These are phyloP conservation scores for Phasia obesa DNA, from an alignment of 2,888 invertebrate species.

Conservation along the genomic window DNA sequence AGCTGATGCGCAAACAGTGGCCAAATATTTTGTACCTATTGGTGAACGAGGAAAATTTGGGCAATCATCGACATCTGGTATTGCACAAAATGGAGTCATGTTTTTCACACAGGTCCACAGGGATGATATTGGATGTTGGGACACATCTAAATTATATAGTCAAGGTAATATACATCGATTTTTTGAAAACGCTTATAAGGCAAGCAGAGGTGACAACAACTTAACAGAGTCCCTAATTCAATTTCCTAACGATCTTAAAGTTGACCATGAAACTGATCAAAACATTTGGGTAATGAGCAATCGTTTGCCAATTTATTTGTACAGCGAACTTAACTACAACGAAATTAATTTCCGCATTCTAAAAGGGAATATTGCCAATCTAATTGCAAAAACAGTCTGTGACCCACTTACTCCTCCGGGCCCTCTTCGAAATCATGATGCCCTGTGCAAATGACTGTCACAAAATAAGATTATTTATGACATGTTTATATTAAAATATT, in stretches of 20 bases:
- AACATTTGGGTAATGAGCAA: constrained; percentile 91
- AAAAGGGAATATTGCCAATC: constrained; percentile 86
- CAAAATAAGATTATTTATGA: background rate
- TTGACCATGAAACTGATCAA: constrained; percentile 86
- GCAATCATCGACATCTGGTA: constrained; percentile 89
- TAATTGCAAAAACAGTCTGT: constrained; percentile 87
- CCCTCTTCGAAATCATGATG: background rate
- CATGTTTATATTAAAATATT: too few species aligned
- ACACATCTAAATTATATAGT: constrained; percentile 87
- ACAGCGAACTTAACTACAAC: constrained; percentile 85
- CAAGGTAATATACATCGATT: constrained; percentile 85
- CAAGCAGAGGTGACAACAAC: background rate
- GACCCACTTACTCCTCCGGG: constrained; percentile 83
- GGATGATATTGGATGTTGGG: constrained; percentile 92
- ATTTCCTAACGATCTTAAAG: constrained; percentile 91
- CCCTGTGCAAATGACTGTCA: background rate
- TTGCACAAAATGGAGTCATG: constrained; percentile 88
- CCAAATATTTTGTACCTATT: constrained; percentile 78
- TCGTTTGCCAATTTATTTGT: constrained; percentile 88
- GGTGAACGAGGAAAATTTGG: constrained; percentile 84
- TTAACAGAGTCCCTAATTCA: constrained; percentile 84
- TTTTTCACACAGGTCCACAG: constrained; percentile 90
- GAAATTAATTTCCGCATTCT: constrained; percentile 90
- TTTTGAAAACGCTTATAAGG: constrained; percentile 21
- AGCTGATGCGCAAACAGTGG: constrained; percentile 76